Evolutionary conservation across 2,797 vertebrate genomes (phyloP).

Genomic region (Acipenser oxyrinchus): DNA sequence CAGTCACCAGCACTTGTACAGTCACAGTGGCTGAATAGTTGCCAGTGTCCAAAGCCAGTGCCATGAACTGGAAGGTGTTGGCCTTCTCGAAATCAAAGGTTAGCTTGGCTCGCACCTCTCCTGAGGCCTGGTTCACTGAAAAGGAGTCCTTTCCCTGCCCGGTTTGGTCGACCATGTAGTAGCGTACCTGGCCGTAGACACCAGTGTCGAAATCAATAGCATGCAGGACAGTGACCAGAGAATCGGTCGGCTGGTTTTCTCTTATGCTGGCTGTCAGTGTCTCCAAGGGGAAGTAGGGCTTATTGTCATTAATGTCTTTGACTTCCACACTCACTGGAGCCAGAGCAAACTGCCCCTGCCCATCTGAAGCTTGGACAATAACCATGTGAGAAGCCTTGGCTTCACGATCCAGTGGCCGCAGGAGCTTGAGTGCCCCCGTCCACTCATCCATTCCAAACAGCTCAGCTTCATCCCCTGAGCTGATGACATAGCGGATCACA

Average conservation of each 20-base stretch:
- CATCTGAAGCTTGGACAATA: conserved; percentile 79
- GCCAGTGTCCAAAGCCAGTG: conserved; percentile 76
- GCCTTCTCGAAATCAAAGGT: conserved; percentile 87
- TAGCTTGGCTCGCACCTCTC: conserved; percentile 73
- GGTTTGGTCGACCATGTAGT: conserved; percentile 65
- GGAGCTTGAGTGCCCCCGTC: conserved; percentile 74
- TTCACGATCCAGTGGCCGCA: conserved; percentile 75
- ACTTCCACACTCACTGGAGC: conserved; percentile 80
- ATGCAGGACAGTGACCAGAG: conserved; percentile 78
- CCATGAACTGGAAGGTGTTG: conserved; percentile 78
- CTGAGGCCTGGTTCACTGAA: conserved; percentile 69
- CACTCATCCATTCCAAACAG: conserved; percentile 79
- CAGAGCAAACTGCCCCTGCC: conserved; percentile 73
- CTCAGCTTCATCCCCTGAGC: conserved; percentile 77
- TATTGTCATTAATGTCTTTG: conserved; percentile 88
- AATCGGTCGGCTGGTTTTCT: conserved; percentile 85
- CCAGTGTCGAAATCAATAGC: conserved; percentile 82
- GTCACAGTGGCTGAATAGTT: conserved; percentile 90
- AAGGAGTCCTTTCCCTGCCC: conserved; percentile 62
- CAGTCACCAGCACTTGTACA: conserved; percentile 81
- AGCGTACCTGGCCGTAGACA: conserved; percentile 73
- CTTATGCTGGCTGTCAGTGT: conserved; percentile 76
- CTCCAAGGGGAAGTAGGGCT: conserved; percentile 81
- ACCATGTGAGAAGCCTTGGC: conserved; percentile 63
- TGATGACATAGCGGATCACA: conserved; percentile 76